These are phyloP conservation scores for Aphis craccivora DNA, from an alignment of 1,140 invertebrate species.

Conservation along the genomic window DNA sequence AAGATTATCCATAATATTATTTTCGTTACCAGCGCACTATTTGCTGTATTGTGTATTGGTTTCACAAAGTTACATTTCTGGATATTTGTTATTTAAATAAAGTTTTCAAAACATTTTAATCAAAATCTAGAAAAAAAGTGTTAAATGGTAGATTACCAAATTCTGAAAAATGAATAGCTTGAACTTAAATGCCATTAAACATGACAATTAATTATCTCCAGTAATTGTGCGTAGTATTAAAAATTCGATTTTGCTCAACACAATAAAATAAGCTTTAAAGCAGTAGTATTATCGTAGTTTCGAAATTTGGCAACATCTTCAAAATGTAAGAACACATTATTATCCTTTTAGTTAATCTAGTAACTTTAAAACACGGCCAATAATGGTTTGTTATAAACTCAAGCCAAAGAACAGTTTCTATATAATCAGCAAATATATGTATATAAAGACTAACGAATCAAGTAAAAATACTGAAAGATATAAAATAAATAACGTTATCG, in stretches of 20 bases:
- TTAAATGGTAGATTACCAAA: no score
- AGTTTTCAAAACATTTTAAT: not conserved
- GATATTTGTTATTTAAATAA: not conserved
- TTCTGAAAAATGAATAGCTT: no score
- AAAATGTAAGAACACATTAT: not conserved
- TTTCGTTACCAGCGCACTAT: not conserved
- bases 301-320: not conserved
- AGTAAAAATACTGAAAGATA: not conserved
- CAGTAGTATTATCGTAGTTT: not conserved
- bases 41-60: not conserved
- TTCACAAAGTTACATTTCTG: not conserved
- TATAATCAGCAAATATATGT: not conserved
- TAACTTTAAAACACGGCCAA: not conserved
- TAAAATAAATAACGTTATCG: not conserved
- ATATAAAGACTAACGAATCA: not conserved
- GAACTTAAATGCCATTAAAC: no score
- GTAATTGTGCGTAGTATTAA: not conserved
- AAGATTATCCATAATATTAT: not conserved
- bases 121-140: not conserved
- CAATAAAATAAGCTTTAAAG: not conserved
- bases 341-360: not conserved
- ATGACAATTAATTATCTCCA: no score
- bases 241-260: not conserved
- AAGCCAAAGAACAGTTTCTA: not conserved
- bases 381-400: not conserved